Conservation (phyloP, 2,888 invertebrate species). For the Cinara cedri region DNA sequence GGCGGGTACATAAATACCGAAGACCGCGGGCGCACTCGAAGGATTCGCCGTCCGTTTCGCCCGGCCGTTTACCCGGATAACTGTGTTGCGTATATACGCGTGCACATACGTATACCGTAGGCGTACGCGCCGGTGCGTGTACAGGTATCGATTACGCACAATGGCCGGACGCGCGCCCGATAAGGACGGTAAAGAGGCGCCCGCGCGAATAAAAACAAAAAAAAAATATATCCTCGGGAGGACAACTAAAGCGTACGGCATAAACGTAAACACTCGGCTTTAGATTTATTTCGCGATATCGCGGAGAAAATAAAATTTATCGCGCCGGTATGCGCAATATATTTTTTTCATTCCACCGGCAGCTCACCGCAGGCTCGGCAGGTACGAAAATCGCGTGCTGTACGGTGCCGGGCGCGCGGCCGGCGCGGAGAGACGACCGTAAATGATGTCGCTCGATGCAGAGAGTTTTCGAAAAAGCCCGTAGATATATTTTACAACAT, state of each 20-base stretch:
- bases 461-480: no score
- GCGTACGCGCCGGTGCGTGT: no score
- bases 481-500: no score
- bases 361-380: no score
- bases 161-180: slow-evolving; percentile 1
- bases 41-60: neutral
- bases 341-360: no score
- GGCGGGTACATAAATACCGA: no score
- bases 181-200: neutral
- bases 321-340: no score
- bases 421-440: no score
- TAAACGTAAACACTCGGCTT: neutral
- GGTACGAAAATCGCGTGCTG: neutral
- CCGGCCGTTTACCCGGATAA: neutral
- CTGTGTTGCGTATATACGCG: neutral
- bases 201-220: neutral
- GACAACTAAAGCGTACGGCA: neutral
- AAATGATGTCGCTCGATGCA: no score
- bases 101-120: no score
- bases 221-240: neutral
- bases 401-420: neutral
- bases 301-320: slow-evolving; percentile 9
- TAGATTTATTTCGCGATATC: slow-evolving; percentile 20
- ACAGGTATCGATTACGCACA: no score
- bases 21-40: neutral